Percentiles rank a stretch among this genome's conserved stretches.
Evolutionary conservation across 2,113 vertebrate genomes (phyloP).

Genomic region (Phodopus roborovskii): DNA sequence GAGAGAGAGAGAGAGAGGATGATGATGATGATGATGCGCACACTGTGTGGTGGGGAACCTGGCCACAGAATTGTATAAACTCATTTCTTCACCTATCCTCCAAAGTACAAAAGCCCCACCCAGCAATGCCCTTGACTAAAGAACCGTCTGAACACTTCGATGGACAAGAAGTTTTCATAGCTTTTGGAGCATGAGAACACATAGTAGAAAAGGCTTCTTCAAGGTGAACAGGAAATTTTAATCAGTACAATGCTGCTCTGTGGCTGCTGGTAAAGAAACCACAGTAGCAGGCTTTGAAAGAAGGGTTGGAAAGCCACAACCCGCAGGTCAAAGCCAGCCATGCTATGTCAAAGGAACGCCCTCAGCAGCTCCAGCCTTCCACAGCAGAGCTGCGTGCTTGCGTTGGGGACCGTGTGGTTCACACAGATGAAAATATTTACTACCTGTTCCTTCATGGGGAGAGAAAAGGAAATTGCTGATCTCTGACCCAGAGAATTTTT

Average conservation of each 20-base stretch:
- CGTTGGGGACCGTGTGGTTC: not conserved
- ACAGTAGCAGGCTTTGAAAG: not conserved
- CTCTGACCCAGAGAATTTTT: not conserved
- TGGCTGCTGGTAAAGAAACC: not conserved
- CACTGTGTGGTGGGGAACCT: not conserved
- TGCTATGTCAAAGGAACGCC: not conserved
- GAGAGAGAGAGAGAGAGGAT: too few relatives aligned
- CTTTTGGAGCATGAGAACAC: not conserved
- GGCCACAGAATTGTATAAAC: not conserved
- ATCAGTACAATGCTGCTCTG: not conserved
- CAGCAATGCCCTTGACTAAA: not conserved
- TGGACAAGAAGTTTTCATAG: not conserved
- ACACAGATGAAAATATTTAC: conserved; percentile 1
- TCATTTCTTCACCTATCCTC: not conserved
- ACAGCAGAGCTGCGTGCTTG: not conserved
- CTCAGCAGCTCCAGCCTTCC: fast-evolving
- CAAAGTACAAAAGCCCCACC: not conserved
- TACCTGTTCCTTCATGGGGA: not conserved
- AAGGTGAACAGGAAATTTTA: not conserved
- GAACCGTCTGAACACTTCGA: not conserved
- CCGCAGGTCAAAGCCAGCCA: not conserved
- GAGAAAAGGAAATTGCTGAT: not conserved
- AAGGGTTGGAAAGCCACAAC: not conserved
- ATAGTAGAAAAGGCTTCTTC: not conserved
- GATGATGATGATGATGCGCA: fast-evolving